Evolutionary conservation across 2,113 vertebrate species (phyloP).

Genomic region (Phocoena phocoena): DNA sequence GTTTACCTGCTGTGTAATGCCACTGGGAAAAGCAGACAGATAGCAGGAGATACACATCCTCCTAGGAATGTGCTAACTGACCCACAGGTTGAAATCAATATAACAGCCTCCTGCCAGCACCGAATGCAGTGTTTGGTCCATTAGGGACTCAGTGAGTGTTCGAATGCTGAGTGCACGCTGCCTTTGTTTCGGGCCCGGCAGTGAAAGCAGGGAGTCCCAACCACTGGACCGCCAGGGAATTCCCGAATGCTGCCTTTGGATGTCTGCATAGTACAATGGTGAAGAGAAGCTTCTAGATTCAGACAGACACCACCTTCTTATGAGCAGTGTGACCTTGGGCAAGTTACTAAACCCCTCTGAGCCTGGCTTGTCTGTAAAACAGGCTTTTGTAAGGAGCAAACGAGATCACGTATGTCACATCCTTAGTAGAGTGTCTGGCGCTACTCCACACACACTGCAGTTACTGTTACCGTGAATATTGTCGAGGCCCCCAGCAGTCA

Average conservation of each 20-base stretch:
- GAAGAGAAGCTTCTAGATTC: not conserved
- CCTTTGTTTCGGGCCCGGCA: not conserved
- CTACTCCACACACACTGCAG: not conserved
- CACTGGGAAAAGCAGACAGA: not conserved
- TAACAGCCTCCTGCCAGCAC: not conserved
- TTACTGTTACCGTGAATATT: not conserved
- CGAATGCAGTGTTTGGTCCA: not conserved
- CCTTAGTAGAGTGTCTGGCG: not conserved
- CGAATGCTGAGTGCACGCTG: not conserved
- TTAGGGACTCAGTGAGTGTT: not conserved
- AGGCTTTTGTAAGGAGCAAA: not conserved
- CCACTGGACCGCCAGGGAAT: no score
- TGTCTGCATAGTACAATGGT: not conserved
- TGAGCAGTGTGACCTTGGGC: not conserved
- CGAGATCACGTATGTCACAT: accelerated
- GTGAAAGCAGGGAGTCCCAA: no score
- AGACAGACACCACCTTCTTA: not conserved
- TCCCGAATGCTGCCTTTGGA: not conserved
- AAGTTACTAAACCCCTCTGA: not conserved
- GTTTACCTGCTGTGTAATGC: not conserved
- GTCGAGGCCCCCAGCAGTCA: not conserved
- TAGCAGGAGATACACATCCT: accelerated
- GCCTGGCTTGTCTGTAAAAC: not conserved
- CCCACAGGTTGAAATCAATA: not conserved
- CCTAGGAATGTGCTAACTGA: not conserved